Evolutionary conservation across 2,113 vertebrate genomes (phyloP), one percentile per base, ranked within the genome.

Genomic region (Orycteropus afer): DNA sequence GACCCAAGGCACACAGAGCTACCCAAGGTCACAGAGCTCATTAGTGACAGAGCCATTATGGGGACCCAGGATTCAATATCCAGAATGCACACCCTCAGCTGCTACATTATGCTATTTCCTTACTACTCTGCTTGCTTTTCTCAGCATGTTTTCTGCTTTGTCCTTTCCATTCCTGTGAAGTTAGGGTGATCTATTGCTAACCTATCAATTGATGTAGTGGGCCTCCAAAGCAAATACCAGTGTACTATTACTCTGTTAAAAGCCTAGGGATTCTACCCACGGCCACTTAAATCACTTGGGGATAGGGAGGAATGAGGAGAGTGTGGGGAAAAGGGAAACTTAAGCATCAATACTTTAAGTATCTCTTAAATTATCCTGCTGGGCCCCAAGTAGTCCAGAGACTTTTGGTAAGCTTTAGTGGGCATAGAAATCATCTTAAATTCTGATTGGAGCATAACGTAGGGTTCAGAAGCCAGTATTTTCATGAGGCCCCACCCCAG

Each of bases 391-490:
- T 17, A 20, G 55, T 51, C 29, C 53, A 67, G 53, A 42, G 25
- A 89, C 45, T 55, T 79, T 34, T 89, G 9, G 40, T 18, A 78
- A 84, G 42, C 59, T 86, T 67, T 67, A 29, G 5, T 27, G 32
- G 80, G 83, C 59, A 42, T 7, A 61, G 42, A 92, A 57, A 55
- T 65, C 61, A 93, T 59, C 69, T 83, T 86, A 86, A 86, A 87
- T 90, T 49, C 49, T 53, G 37, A 57, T 53, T 76, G 37, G 8
- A 61, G 17, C 47, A 78, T 0, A 51, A 3, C 63, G 20, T 57
- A 37, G 18, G n/a, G 2, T 78, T 73, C 15, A 9, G 42, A 86
- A 82, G 55, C 49, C 22, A 11, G 89, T 69, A 69, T 47, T 86
- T 81, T 77, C 47, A 40, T 90, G 29, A 76, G 37, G 42, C 83